phyloP scores from a whole-genome alignment of 2,113 vertebrate genomes.

The Notothenia coriiceps region DNA sequence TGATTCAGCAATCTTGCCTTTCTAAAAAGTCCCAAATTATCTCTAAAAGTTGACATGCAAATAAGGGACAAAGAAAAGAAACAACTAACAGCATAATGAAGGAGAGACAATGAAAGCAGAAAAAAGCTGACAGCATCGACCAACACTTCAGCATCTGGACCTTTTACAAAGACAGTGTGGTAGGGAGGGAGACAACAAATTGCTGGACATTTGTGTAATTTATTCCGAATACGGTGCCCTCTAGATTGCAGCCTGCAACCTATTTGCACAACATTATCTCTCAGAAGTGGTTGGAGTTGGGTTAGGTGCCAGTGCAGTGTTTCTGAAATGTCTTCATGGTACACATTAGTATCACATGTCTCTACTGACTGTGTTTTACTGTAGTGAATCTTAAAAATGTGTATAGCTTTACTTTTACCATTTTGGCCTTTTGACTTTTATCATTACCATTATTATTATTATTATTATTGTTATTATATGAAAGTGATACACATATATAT shows the following conservation, averaged over 20 bases:
- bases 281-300: slow-evolving; percentile 73
- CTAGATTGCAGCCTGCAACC: slow-evolving; percentile 83
- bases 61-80: slow-evolving; percentile 12
- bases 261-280: slow-evolving; percentile 83
- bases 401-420: slow-evolving; percentile 8
- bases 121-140: slow-evolving; percentile 45
- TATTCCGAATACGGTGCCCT: slow-evolving; percentile 80
- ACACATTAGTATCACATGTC: slow-evolving; percentile 61
- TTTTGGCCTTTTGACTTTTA: slow-evolving; percentile 4
- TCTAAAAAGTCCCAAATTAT: neutral
- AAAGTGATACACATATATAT: neutral
- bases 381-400: slow-evolving; percentile 11
- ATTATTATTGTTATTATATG: too few species aligned
- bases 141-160: slow-evolving; percentile 75
- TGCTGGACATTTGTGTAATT: slow-evolving; percentile 84
- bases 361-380: slow-evolving; percentile 37
- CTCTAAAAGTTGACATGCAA: neutral
- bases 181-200: slow-evolving; percentile 74
- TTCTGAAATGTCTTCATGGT: slow-evolving; percentile 56
- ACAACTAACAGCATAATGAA: slow-evolving; percentile 27
- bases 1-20: slow-evolving; percentile 11
- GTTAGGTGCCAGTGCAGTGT: slow-evolving; percentile 56
- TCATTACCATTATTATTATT: too few species aligned
- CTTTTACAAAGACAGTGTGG: slow-evolving; percentile 61
- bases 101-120: slow-evolving; percentile 12